Conservation (phyloP, 2,113 vertebrate genomes). For the Xerus inauris region DNA sequence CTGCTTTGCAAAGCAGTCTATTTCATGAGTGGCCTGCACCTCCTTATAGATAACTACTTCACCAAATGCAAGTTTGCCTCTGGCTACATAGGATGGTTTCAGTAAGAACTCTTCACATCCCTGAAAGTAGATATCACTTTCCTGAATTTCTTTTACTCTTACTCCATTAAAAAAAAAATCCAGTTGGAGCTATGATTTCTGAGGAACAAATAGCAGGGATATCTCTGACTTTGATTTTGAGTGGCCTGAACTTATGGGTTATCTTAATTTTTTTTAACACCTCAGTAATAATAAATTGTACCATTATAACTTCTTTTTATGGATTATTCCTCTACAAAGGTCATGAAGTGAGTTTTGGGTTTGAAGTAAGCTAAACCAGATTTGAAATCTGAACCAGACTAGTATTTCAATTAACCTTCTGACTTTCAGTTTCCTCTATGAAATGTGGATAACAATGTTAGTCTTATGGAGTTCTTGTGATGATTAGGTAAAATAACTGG, state of each 20-base stretch:
- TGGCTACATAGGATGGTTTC: background rate
- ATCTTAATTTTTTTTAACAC: background rate
- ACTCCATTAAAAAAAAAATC: background rate
- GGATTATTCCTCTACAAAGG: background rate
- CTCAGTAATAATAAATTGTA: background rate
- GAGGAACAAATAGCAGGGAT: background rate
- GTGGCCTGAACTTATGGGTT: background rate
- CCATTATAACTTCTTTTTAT: background rate
- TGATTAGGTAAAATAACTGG: background rate
- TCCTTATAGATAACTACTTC: background rate
- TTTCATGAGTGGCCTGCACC: background rate
- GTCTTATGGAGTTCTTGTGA: background rate
- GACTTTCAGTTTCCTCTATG: background rate
- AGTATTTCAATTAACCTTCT: background rate
- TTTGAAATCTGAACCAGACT: conserved; percentile 22
- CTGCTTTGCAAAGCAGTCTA: background rate
- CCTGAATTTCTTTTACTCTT: background rate
- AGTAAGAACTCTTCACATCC: background rate
- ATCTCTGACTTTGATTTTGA: background rate
- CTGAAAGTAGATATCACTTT: background rate
- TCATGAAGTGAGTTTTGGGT: background rate
- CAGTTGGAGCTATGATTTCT: background rate
- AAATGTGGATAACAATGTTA: background rate
- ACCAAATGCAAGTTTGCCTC: background rate
- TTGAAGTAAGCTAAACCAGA: background rate